phyloP scores from a whole-genome alignment of 2,113 vertebrate genomes.

The Notothenia coriiceps region DNA sequence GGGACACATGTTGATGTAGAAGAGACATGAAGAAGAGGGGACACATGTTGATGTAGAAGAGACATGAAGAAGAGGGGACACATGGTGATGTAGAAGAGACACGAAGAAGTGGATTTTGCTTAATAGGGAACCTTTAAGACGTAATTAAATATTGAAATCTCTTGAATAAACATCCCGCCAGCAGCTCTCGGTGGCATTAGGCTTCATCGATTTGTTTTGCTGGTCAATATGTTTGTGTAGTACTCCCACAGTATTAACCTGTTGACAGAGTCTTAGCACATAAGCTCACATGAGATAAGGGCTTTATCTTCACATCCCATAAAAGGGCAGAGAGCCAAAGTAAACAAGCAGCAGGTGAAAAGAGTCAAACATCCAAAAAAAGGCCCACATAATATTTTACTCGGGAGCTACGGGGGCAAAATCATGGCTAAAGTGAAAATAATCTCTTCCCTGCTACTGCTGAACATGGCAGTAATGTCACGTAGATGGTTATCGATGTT shows the following conservation, averaged over 20 bases:
- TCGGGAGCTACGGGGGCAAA: background rate
- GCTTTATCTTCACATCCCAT: conserved; percentile 5
- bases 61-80: too few species aligned
- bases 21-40: too few species aligned
- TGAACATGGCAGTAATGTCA: too few species aligned
- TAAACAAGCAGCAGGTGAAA: conserved; percentile 34
- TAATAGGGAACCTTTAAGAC: too few species aligned
- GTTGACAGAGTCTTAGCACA: background rate
- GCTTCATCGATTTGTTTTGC: conserved; percentile 36
- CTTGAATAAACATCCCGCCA: conserved; percentile 1
- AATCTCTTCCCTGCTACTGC: background rate
- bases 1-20: too few species aligned
- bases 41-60: too few species aligned
- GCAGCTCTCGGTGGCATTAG: background rate
- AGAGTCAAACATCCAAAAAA: conserved; percentile 18
- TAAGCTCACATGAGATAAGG: background rate
- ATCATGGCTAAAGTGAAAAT: background rate
- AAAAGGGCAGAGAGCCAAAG: background rate
- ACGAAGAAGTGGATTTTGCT: too few species aligned
- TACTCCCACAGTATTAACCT: background rate
- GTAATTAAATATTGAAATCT: background rate
- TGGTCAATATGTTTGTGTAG: conserved; percentile 34
- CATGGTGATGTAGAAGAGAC: too few species aligned
- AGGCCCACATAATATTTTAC: background rate
- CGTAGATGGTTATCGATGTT: too few species aligned